phyloP scores from a whole-genome alignment of 2,888 invertebrate species.

The Gonocerus acuteangulatus region DNA sequence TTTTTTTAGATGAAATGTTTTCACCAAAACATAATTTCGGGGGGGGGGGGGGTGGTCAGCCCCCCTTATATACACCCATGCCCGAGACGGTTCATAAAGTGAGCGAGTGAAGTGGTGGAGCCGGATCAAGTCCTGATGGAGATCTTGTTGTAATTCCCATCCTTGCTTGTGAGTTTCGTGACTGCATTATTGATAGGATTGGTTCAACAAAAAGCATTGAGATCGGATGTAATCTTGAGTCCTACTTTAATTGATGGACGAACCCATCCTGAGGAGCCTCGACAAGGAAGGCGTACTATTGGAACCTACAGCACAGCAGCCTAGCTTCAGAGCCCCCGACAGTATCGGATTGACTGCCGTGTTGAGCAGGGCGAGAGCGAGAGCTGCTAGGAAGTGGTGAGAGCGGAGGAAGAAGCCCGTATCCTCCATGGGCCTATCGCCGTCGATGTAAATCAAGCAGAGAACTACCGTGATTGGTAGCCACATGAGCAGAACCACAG shows the following conservation, averaged over 20 bases:
- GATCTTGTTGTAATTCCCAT: no score
- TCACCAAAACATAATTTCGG: no score
- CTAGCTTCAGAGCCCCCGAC: constrained; percentile 46
- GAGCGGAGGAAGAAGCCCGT: constrained; percentile 49
- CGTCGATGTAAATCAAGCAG: constrained; percentile 51
- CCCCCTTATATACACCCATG: no score
- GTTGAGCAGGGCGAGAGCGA: constrained; percentile 49
- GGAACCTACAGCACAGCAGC: constrained; percentile 1
- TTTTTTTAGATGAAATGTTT: no score
- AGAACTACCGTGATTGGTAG: constrained; percentile 50
- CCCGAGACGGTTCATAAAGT: no score
- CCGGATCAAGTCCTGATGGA: no score
- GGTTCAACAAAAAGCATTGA: no score
- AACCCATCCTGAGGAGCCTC: constrained; percentile 27
- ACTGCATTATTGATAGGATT: no score
- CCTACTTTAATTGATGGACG: constrained; percentile 26
- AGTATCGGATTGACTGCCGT: constrained; percentile 52
- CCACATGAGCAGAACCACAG: constrained; percentile 53
- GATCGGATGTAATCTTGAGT: no score
- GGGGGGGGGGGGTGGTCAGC: no score
- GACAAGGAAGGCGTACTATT: constrained; percentile 10
- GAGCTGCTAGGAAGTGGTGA: constrained; percentile 49
- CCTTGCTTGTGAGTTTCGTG: no score
- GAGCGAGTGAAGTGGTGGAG: no score
- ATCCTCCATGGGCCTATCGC: constrained; percentile 47